phyloP scores from a whole-genome alignment of 2,888 invertebrate species.

The Tortricodes alternella region DNA sequence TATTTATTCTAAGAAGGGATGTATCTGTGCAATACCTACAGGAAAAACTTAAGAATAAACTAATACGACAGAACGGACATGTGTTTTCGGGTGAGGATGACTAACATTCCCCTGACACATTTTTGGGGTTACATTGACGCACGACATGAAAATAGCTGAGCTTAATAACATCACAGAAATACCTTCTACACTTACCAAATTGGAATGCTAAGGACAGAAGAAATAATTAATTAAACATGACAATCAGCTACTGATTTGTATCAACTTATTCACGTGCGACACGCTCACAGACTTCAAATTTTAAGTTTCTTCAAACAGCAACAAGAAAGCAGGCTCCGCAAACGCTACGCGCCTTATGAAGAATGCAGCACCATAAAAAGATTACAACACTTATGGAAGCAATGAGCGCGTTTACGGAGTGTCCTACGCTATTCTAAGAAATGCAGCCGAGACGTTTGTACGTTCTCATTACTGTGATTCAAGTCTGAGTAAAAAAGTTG shows the following conservation, averaged over 20 bases:
- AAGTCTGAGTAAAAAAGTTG: conserved; percentile 17
- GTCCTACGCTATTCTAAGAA: conserved; percentile 41
- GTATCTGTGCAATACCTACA: conserved; percentile 26
- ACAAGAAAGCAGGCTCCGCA: conserved; percentile 25
- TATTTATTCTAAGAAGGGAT: conserved; percentile 32
- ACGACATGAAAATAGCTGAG: not conserved
- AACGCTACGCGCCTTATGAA: conserved; percentile 34
- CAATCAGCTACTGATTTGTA: not conserved
- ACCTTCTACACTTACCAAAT: not conserved
- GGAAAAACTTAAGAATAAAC: conserved; percentile 20
- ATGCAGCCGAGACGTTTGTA: not conserved
- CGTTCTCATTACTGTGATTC: conserved; percentile 29
- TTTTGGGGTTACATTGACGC: conserved; percentile 11
- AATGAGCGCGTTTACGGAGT: conserved; percentile 42
- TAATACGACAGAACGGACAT: conserved; percentile 10
- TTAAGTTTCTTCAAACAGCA: conserved; percentile 8
- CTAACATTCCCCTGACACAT: conserved; percentile 21
- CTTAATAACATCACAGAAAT: not conserved
- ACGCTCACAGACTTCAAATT: not conserved
- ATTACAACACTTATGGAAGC: conserved; percentile 42
- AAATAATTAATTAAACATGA: conserved; percentile 6
- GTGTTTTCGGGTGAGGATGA: conserved; percentile 16
- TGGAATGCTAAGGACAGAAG: conserved; percentile 4
- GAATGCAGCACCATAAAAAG: conserved; percentile 43
- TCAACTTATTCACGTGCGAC: not conserved